phyloP scores from a whole-genome alignment of 2,797 vertebrate species.

The Sebastes aleutianus region DNA sequence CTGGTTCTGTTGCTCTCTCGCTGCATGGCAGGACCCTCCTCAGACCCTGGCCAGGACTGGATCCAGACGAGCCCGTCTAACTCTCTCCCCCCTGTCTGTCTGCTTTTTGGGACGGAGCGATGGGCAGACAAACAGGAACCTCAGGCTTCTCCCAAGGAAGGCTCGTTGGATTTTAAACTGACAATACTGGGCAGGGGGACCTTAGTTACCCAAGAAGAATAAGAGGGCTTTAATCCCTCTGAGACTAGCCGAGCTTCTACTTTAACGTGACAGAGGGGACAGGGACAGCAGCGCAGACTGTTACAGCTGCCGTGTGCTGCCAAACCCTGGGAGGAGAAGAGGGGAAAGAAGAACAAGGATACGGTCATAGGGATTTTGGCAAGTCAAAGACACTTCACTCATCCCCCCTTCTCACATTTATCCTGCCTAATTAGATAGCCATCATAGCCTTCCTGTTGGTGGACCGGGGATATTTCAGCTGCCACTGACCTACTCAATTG shows the following conservation, averaged over 20 bases:
- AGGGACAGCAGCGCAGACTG: conserved; percentile 80
- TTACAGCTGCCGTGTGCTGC: conserved; percentile 81
- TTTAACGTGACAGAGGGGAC: conserved; percentile 72
- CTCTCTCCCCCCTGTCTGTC: conserved; percentile 73
- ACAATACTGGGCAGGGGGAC: conserved; percentile 63
- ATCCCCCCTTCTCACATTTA: conserved; percentile 75
- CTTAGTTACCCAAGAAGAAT: conserved; percentile 56
- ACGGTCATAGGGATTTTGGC: conserved; percentile 74
- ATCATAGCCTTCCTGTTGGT: background rate
- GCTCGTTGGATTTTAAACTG: conserved; percentile 76
- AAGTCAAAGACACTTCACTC: conserved; percentile 74
- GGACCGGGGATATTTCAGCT: background rate
- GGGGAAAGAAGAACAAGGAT: conserved; percentile 80
- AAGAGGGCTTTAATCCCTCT: conserved; percentile 54
- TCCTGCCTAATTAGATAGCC: conserved; percentile 34
- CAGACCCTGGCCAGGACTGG: conserved; percentile 83
- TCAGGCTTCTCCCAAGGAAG: conserved; percentile 81
- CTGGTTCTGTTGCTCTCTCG: conserved; percentile 82
- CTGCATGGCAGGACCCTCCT: conserved; percentile 84
- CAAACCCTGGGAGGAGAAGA: conserved; percentile 84
- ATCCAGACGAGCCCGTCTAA: conserved; percentile 83
- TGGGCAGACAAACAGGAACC: conserved; percentile 77
- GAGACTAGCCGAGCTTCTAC: conserved; percentile 65
- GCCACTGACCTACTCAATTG: conserved; percentile 6
- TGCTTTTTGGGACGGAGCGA: conserved; percentile 68